Evolutionary conservation across 2,888 invertebrate species (phyloP).

Genomic region (Pammene aurita): DNA sequence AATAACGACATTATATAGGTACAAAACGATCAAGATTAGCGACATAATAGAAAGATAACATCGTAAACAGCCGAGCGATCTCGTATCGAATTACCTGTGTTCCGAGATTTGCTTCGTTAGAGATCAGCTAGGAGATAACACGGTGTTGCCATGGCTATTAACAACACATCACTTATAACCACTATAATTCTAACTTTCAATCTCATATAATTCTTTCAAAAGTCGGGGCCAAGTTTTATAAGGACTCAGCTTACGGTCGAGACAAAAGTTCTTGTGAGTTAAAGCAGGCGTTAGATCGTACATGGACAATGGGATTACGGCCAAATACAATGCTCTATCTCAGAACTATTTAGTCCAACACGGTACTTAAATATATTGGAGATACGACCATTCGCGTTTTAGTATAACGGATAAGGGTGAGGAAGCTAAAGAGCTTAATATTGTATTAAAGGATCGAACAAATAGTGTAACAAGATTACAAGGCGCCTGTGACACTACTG

Average conservation of each 20-base stretch:
- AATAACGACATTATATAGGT: constrained; percentile 21
- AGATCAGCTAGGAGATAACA: constrained; percentile 51
- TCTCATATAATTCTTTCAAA: background rate
- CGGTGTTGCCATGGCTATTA: constrained; percentile 51
- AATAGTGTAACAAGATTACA: constrained; percentile 72
- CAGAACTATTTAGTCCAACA: background rate
- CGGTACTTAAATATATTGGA: background rate
- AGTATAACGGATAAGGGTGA: constrained; percentile 52
- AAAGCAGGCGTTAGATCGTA: constrained; percentile 52
- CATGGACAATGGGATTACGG: constrained; percentile 71
- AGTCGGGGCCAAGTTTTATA: background rate
- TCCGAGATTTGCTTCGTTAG: constrained; percentile 41
- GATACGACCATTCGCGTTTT: background rate
- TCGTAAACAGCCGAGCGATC: constrained; percentile 32
- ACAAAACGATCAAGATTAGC: constrained; percentile 32
- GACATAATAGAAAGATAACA: constrained; percentile 30
- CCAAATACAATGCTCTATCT: constrained; percentile 57
- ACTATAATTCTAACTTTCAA: background rate
- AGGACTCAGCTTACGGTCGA: background rate
- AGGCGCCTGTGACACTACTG: constrained; percentile 50
- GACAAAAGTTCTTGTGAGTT: background rate
- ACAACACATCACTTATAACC: background rate
- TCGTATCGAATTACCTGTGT: constrained; percentile 46
- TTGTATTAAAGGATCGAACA: constrained; percentile 64
- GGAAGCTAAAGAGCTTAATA: constrained; percentile 63